A percentile compares a stretch with the other conserved stretches of the same genome.
These are phyloP conservation scores for Microtus oregoni DNA, from an alignment of 2,113 vertebrate genomes.

Conservation along the genomic window DNA sequence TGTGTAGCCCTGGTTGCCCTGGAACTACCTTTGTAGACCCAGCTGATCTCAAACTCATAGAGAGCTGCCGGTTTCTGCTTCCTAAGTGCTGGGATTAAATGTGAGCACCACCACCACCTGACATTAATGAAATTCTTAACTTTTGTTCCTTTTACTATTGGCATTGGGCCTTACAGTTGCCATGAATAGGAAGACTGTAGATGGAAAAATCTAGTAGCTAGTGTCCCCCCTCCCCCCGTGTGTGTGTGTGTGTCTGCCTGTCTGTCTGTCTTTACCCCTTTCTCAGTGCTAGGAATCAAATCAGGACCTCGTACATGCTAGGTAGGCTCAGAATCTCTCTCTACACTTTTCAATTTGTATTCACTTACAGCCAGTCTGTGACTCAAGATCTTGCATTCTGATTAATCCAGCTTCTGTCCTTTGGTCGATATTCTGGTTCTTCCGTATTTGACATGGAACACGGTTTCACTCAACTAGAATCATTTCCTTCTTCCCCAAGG, in stretches of 20 bases:
- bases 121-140: background rate
- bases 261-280: background rate
- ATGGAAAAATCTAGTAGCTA: background rate
- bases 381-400: background rate
- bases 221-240: no score
- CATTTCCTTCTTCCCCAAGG: slow-evolving; percentile 3
- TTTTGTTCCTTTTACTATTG: background rate
- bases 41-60: background rate
- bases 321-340: background rate
- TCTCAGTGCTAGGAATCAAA: background rate
- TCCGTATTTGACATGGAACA: background rate
- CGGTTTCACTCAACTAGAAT: background rate
- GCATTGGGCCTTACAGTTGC: background rate
- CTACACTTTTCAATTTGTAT: background rate
- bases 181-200: background rate
- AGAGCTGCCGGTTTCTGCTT: background rate
- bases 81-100: background rate
- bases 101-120: background rate
- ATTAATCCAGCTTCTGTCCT: background rate
- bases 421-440: background rate
- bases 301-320: no score
- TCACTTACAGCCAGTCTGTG: background rate
- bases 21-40: background rate
- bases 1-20: background rate
- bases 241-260: background rate